A percentile compares a stretch with the other conserved stretches of the same genome.
Conservation (phyloP, 2,113 vertebrate species). For the Nycticryphes semicollaris region DNA sequence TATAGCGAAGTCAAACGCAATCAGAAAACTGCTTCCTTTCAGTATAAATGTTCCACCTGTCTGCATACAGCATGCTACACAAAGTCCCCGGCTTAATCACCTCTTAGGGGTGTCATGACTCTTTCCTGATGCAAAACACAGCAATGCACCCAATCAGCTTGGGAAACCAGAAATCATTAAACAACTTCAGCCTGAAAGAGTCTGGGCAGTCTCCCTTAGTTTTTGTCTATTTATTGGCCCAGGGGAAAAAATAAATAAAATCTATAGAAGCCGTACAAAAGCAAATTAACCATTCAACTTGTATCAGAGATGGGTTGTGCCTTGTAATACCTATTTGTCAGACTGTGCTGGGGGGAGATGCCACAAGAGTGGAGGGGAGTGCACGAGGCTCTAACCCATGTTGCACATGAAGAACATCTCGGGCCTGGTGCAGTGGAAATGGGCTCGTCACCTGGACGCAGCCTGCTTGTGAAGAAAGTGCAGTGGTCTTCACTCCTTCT, state of each 20-base stretch:
- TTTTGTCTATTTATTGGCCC: background rate
- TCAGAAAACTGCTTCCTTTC: slow-evolving; percentile 9
- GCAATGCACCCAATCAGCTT: background rate
- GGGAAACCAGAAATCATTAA: background rate
- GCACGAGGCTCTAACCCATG: rapidly evolving
- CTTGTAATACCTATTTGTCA: background rate
- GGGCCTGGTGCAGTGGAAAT: background rate
- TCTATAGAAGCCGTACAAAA: background rate
- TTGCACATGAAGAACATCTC: background rate
- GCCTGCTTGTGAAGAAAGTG: background rate
- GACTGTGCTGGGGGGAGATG: background rate
- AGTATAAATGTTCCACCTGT: background rate
- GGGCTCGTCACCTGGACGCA: background rate
- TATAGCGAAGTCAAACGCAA: background rate
- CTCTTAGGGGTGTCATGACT: background rate
- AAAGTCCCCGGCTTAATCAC: background rate
- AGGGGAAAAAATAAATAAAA: background rate
- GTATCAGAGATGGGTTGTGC: background rate
- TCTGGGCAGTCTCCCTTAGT: background rate
- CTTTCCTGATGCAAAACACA: background rate
- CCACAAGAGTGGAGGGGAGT: background rate
- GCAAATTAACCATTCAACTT: background rate
- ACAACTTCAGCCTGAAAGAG: background rate
- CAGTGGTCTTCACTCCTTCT: background rate
- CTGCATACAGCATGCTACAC: background rate